Base-by-base conservation (phyloP, 2,113 vertebrate species). In the Zapornia atra region DNA sequence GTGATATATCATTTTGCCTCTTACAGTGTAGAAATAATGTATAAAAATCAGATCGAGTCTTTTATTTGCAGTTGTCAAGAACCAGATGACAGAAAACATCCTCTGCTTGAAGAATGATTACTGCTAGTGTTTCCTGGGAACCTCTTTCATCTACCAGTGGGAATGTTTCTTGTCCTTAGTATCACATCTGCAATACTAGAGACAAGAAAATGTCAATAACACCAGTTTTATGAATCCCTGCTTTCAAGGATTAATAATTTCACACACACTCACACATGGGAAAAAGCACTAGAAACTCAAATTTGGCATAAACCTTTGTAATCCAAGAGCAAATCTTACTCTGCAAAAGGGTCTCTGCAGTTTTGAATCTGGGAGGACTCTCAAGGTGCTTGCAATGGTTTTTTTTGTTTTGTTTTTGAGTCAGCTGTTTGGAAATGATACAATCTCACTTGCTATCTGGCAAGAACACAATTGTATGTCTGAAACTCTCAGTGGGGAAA, bases 221-320 rank as follows among this genome's bases (percentile, higher is more conserved):
- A 79, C 31, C 1, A 6, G 53, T 79, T 79, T 78, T 86, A 66
- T 68, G 69, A 92, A 82, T 59, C 53, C 20, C 42, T 79, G n/a
- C 54, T 91, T 94, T 84, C 72, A 79, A 84, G 63, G 73, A 93
- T 97, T 94, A 93, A 87, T 94, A 90, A 95, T 91, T 84, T 94
- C 78, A 80, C 61, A 82, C 33, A 57, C 48, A 68, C 33, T 78
- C 60, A 77, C 40, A 51, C 40, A 85, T 28, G 63, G 42, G 76
- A 54, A 68, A 73, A 95, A 90, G 70, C 50, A 73, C 75, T 42
- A n/a, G 83, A 85, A 94, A 79, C 31, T 26, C 68, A 84, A 82
- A 81, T 94, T 88, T 95, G 87, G 63, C 82, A 79, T 72, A 82
- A 92, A 64, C 19, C 60, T 90, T 86, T 90, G 82, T 86, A 92